Evolutionary conservation across 2,797 vertebrate species (phyloP).

Genomic region (Paedocypris micromegethes): DNA sequence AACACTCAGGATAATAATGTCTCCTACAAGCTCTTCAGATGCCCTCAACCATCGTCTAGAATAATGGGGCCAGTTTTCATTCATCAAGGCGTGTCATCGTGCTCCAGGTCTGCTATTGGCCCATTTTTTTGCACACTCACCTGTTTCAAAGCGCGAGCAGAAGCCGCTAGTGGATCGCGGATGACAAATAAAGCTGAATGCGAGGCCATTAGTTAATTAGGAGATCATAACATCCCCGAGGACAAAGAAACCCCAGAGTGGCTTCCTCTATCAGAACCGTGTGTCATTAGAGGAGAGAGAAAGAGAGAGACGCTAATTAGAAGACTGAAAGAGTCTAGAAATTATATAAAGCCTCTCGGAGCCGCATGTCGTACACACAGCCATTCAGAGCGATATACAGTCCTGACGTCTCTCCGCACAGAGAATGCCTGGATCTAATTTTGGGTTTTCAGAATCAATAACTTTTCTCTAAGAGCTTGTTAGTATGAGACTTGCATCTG

Average conservation of each 20-base stretch:
- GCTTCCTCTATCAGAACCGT: constrained; percentile 46
- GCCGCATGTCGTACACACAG: constrained; percentile 22
- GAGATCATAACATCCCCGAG: constrained; percentile 53
- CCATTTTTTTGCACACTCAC: constrained; percentile 27
- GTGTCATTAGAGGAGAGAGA: constrained; percentile 52
- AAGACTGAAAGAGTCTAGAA: constrained; percentile 43
- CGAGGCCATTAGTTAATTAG: constrained; percentile 57
- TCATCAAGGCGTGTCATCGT: too few species aligned
- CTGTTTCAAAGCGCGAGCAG: constrained; percentile 43
- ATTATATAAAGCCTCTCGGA: constrained; percentile 34
- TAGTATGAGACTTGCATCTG: constrained; percentile 7
- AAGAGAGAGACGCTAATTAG: constrained; percentile 52
- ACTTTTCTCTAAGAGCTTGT: constrained; percentile 33
- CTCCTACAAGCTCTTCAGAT: too few species aligned
- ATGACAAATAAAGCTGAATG: constrained; percentile 51
- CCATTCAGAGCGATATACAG: constrained; percentile 21
- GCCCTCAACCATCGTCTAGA: too few species aligned
- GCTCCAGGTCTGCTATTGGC: background rate
- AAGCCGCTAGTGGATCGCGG: constrained; percentile 41
- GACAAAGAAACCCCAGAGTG: constrained; percentile 45
- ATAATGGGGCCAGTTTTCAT: too few species aligned
- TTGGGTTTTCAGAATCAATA: constrained; percentile 35
- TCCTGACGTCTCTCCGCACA: constrained; percentile 17
- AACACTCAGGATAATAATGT: too few species aligned
- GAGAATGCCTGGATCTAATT: constrained; percentile 34